Conservation (phyloP, 2,888 invertebrate species). For the Petrophora chlorosata region DNA sequence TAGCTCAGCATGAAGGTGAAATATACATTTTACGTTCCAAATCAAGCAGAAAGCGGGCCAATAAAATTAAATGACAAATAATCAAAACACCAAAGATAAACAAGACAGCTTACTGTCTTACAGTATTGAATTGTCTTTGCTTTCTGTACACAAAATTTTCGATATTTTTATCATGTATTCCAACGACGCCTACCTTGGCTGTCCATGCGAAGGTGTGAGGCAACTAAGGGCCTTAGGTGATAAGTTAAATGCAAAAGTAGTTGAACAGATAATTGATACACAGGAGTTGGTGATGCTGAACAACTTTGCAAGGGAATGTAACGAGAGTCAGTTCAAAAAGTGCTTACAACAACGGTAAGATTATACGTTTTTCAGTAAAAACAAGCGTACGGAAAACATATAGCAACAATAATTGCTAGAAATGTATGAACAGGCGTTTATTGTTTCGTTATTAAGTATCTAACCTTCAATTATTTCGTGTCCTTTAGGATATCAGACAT, state of each 20-base stretch:
- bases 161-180: constrained; percentile 46
- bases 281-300: constrained; percentile 70
- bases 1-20: neutral
- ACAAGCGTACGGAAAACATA: too few species aligned
- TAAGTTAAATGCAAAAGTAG: constrained; percentile 57
- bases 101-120: neutral
- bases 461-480: too few species aligned
- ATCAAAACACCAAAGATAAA: constrained; percentile 2
- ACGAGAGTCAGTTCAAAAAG: constrained; percentile 63
- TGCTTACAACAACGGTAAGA: constrained; percentile 61
- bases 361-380: neutral
- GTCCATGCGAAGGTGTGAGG: constrained; percentile 44
- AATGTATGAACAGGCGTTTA: too few species aligned
- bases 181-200: constrained; percentile 54
- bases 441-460: too few species aligned
- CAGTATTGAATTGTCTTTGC: too few species aligned
- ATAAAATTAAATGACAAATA: too few species aligned
- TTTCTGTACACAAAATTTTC: constrained; percentile 17
- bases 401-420: neutral
- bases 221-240: constrained; percentile 53
- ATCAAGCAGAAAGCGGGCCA: too few species aligned
- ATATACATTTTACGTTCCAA: neutral
- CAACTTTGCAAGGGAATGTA: constrained; percentile 63
- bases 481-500: constrained; percentile 67
- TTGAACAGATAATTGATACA: constrained; percentile 63